Conservation (phyloP, 2,888 invertebrate species). For the Nineta flava region DNA sequence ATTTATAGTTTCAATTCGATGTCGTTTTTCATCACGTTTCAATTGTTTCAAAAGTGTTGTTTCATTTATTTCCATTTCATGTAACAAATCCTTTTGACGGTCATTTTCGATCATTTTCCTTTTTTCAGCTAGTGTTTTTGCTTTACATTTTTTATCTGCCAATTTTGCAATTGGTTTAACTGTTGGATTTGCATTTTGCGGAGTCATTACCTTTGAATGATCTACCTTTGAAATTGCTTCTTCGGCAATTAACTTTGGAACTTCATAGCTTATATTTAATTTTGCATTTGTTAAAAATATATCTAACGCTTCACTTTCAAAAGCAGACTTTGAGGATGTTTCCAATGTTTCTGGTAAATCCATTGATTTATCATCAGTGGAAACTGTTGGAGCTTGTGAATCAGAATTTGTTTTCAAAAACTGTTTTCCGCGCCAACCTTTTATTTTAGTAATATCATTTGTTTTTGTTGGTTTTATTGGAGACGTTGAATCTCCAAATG, state of each 20-base stretch:
- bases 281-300: slow-evolving; percentile 32
- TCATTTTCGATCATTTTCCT: slow-evolving; percentile 27
- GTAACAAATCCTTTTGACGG: slow-evolving; percentile 21
- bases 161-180: slow-evolving; percentile 7
- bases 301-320: slow-evolving; percentile 32
- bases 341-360: slow-evolving; percentile 2
- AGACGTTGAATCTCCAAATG: too few species aligned
- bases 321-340: slow-evolving; percentile 22
- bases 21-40: slow-evolving; percentile 8
- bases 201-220: slow-evolving; percentile 5
- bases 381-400: background rate
- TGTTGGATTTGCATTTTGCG: slow-evolving; percentile 2
- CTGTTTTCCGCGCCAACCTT: slow-evolving; percentile 22
- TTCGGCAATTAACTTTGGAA: slow-evolving; percentile 24
- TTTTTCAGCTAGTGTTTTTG: slow-evolving; percentile 37
- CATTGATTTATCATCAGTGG: background rate
- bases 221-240: slow-evolving; percentile 13
- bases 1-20: slow-evolving; percentile 24
- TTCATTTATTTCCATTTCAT: slow-evolving; percentile 28
- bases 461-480: slow-evolving; percentile 20
- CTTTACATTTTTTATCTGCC: slow-evolving; percentile 17
- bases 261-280: slow-evolving; percentile 27
- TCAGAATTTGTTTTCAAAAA: slow-evolving; percentile 9
- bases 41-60: slow-evolving; percentile 19
- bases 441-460: slow-evolving; percentile 25